Base-by-base conservation (phyloP, 2,797 vertebrate genomes). In the Bufotes viridis region DNA sequence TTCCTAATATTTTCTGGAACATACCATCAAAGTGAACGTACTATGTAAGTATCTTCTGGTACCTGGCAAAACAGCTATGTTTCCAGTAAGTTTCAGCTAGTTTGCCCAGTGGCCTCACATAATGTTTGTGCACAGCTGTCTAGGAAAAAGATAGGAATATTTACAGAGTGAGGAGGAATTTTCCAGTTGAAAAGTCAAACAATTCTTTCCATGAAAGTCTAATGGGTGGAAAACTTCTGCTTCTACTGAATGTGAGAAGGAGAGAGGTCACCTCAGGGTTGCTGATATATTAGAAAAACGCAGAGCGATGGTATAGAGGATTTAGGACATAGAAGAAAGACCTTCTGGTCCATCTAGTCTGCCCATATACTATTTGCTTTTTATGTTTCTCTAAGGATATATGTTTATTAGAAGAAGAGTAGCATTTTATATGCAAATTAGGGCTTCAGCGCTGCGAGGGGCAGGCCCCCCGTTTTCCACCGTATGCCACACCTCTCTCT, bases 131-230 rank as follows among this genome's bases (percentile, higher is more conserved):
- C 65, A 69, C 63, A 82, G 34, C 63, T 82, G 81, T 82, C 81
- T 55, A 69, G 63, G 63, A 69, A 82, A 69, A 53, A 70, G 65
- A 69, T 78, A 78, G 61, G 57, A 65, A 82, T 82, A 82, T 82
- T 82, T 82, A 51, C 60, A 82, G 34, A 67, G 18, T 24, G 60
- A 82, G 49, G 14, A 29, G 70, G 81, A 82, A 55, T 55, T 82
- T 82, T 82, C 63, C 81, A 70, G 24, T 69, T 70, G 81, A 69
- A 51, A 82, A 70, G 42, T 70, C 24, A 82, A 82, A 70, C 24
- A 82, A 69, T 57, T 70, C 81, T 18, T 55, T 82, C 67, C 75
- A 3, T 20, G 63, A 82, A 82, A 24, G 42, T 82, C 34, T 67
- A 22, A 69, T 70, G 65, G 29, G 81, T 53, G 65, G 81, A 82